phyloP scores from a whole-genome alignment of 2,797 vertebrate species.

The Falco biarmicus region DNA sequence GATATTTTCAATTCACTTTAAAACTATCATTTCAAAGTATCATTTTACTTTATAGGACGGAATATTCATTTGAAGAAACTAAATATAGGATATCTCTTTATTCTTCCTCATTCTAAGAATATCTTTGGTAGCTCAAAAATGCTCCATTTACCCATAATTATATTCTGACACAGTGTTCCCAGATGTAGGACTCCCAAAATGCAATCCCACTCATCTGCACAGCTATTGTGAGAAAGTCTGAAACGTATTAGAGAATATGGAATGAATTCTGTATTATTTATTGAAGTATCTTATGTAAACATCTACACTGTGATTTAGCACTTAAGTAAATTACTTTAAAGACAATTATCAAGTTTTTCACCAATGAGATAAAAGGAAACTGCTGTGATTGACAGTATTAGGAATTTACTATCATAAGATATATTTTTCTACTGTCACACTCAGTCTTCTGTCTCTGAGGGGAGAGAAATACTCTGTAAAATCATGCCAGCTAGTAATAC shows the following conservation, averaged over 20 bases:
- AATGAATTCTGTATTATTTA: background rate
- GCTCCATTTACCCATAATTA: slow-evolving; percentile 36
- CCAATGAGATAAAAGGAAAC: background rate
- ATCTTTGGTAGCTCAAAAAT: slow-evolving; percentile 29
- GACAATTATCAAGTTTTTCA: background rate
- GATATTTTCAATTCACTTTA: slow-evolving; percentile 13
- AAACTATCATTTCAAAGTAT: slow-evolving; percentile 1
- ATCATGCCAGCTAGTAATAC: background rate
- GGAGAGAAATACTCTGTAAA: background rate
- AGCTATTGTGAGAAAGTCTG: background rate
- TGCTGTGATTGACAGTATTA: background rate
- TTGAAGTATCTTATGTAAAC: background rate
- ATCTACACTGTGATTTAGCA: background rate
- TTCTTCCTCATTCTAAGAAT: slow-evolving; percentile 19
- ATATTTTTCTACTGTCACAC: background rate
- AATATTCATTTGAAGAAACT: slow-evolving; percentile 18
- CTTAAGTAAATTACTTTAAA: background rate
- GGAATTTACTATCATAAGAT: background rate
- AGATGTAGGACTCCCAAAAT: slow-evolving; percentile 32
- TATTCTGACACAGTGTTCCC: slow-evolving; percentile 26
- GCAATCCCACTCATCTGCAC: background rate
- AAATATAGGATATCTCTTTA: slow-evolving; percentile 29
- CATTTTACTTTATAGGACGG: background rate
- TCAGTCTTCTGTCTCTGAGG: background rate
- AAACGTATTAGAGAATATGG: background rate